A percentile compares a stretch with the other conserved stretches of the same genome.
phyloP scores from a whole-genome alignment of 2,888 invertebrate genomes.

The Petrolisthes manimaculis region DNA sequence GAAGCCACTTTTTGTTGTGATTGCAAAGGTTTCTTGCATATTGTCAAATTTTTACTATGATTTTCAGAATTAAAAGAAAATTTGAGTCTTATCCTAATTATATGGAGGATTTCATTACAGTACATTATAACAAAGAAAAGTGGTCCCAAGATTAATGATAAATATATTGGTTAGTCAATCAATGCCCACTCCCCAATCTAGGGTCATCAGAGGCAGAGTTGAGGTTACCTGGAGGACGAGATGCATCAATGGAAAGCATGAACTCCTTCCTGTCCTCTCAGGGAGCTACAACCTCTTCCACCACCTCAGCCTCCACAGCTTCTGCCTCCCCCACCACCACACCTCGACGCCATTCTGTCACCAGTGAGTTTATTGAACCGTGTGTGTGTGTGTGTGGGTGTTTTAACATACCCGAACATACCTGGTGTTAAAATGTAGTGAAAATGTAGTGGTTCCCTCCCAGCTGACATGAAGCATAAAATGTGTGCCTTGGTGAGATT shows the following conservation, averaged over 20 bases:
- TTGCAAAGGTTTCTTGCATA: no score
- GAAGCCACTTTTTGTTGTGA: no score
- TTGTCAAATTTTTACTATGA: no score
- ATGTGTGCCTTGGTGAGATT: background rate
- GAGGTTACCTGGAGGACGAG: slow-evolving; percentile 54
- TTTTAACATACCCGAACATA: background rate
- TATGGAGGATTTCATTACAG: no score
- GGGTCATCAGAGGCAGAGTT: slow-evolving; percentile 65
- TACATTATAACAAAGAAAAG: no score
- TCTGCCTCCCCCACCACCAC: slow-evolving; percentile 56
- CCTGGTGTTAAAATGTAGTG: background rate
- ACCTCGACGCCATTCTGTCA: slow-evolving; percentile 61
- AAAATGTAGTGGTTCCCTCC: no score
- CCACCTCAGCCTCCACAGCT: slow-evolving; percentile 41
- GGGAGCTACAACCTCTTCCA: slow-evolving; percentile 31
- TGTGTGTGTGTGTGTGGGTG: slow-evolving; percentile 24
- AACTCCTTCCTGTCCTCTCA: slow-evolving; percentile 61
- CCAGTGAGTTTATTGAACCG: slow-evolving; percentile 41
- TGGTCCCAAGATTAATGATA: background rate
- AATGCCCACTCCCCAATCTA: slow-evolving; percentile 20
- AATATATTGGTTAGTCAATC: background rate
- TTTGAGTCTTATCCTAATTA: no score
- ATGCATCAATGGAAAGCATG: slow-evolving; percentile 63
- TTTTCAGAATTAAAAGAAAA: no score
- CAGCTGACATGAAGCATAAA: no score